Percentiles rank a stretch among this genome's conserved stretches.
Conservation (phyloP, 2,888 invertebrate genomes). For the Drosophila anceps region DNA sequence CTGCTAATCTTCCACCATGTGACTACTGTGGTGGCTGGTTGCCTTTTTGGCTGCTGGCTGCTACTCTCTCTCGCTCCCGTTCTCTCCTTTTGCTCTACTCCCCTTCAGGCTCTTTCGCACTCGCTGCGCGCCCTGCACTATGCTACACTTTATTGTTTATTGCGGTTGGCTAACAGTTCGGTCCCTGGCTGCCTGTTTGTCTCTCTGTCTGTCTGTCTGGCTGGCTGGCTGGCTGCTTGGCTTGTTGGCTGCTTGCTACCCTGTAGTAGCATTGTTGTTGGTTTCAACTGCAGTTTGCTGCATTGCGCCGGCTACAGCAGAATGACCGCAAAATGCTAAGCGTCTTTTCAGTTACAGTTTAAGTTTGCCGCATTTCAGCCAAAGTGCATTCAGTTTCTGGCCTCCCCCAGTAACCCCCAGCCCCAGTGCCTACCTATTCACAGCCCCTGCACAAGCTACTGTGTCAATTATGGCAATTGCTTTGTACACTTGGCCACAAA, state of each 20-base stretch:
- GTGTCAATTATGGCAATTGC: slow-evolving; percentile 75
- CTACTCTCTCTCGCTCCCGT: background rate
- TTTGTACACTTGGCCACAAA: slow-evolving; percentile 71
- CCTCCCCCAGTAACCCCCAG: background rate
- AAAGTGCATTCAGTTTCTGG: slow-evolving; percentile 61
- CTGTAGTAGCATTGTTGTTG: slow-evolving; percentile 49
- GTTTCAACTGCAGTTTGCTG: slow-evolving; percentile 56
- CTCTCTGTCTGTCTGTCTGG: slow-evolving; percentile 10
- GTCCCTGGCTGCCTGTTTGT: slow-evolving; percentile 46
- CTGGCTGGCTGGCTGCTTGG: slow-evolving; percentile 7
- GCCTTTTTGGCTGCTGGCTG: slow-evolving; percentile 68
- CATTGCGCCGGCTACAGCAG: slow-evolving; percentile 55
- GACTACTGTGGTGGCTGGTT: slow-evolving; percentile 62
- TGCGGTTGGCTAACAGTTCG: slow-evolving; percentile 65
- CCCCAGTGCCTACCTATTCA: background rate
- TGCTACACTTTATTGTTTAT: slow-evolving; percentile 79
- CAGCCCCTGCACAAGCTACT: slow-evolving; percentile 26
- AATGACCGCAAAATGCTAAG: slow-evolving; percentile 74
- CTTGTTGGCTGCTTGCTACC: slow-evolving; percentile 34
- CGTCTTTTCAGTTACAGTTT: slow-evolving; percentile 73
- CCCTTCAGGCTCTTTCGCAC: slow-evolving; percentile 53
- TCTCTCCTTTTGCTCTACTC: background rate
- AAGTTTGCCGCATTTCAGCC: slow-evolving; percentile 71
- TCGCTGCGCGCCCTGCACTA: slow-evolving; percentile 41
- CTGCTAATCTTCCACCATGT: slow-evolving; percentile 72